Base-by-base conservation (phyloP, 2,113 vertebrate species). In the Cinclus cinclus region DNA sequence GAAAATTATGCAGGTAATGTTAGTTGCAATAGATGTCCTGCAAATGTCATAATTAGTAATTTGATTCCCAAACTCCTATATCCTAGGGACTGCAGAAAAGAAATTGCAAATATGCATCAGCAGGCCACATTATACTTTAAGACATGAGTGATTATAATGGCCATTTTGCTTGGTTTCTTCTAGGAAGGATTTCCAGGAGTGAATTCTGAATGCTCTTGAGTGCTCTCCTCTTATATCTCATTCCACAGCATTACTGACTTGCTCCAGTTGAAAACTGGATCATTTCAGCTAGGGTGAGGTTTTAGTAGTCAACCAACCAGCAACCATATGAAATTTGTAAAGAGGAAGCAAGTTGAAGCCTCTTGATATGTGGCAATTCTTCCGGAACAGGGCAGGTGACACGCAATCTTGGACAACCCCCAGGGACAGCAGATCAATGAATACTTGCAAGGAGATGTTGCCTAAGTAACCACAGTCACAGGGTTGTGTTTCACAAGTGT, bases 281-380 rank as follows among this genome's bases (percentile, higher is more conserved):
- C 44, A 35, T 44, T 59, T 94, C 58, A 87, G 24, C 27, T 33
- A 73, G 24, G 8, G 9, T 69, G 27, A 91, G 27, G 4, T 76
- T 89, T 76, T 35, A 60, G 22, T 33, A 82, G 37, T 49, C 74
- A 62, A 91, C 39, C 5, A 27, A 94, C 87, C 31, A 84, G 58
- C 41, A 79, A 62, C 24, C 60, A 52, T 41, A 55, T 30, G 30
- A 44, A 49, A 44, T 58, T 64, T 49, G 41, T 89, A 92, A 97
- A 96, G 93, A 92, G 95, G 95, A 96, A 97, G 84, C 59, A 58
- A 90, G 78, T 2, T 52, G 41, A 56, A 94, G 70, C 37, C 25
- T 94, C 84, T 85, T 0, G 5, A 35, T 30, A 50, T 97, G 95
- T 95, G 89, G 95, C 93, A 96, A 97, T 74, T 42, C 63, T 97